Evolutionary conservation across 1,140 invertebrate genomes (phyloP).

Genomic region (Leptonema lineaticorne): DNA sequence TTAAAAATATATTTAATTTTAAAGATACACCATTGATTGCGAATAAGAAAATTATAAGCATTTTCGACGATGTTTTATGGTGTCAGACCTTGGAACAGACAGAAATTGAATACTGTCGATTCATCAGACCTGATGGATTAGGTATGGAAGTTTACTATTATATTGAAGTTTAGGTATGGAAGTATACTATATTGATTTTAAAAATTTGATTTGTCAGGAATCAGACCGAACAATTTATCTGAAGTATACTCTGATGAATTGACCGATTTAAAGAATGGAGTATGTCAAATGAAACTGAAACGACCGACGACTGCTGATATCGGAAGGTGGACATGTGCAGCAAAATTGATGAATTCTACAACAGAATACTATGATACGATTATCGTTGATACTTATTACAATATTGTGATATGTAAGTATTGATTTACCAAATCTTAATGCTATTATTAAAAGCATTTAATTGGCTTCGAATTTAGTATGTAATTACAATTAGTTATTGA

Average conservation of each 20-base stretch:
- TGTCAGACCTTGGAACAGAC: constrained; percentile 32
- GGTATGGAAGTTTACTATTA: constrained; percentile 31
- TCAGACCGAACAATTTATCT: not conserved
- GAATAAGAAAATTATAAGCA: not conserved
- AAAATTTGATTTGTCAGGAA: not conserved
- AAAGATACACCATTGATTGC: constrained; percentile 17
- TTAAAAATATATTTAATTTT: not conserved
- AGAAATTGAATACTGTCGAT: constrained; percentile 37
- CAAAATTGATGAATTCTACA: not conserved
- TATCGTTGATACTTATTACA: not conserved
- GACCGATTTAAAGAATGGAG: not conserved
- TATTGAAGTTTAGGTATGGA: too few relatives aligned
- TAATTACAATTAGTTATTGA: too few relatives aligned
- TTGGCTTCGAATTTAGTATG: too few relatives aligned
- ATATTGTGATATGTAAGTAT: not conserved
- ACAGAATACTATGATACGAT: not conserved
- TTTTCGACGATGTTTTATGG: not conserved
- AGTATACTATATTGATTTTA: not conserved
- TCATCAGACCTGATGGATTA: constrained; percentile 38
- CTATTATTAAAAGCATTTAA: too few relatives aligned
- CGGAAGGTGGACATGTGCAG: not conserved
- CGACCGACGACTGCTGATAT: not conserved
- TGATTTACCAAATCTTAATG: too few relatives aligned
- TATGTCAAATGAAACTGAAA: not conserved
- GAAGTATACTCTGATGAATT: not conserved